Conservation (phyloP, 1,140 invertebrate species). For the Dolichoris vasculosae region DNA sequence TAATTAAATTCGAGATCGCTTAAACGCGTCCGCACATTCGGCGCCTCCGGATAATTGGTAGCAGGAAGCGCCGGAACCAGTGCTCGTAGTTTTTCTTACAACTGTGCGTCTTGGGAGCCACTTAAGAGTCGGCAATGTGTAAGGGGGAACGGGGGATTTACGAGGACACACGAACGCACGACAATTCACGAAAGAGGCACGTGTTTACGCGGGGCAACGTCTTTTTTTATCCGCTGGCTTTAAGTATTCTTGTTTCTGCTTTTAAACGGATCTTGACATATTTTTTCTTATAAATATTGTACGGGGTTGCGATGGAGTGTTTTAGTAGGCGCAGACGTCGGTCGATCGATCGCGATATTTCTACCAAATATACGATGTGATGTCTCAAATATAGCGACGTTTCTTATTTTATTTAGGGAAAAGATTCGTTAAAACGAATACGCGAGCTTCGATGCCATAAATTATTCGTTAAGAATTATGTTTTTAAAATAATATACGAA, state of each 20-base stretch:
- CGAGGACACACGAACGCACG: constrained; percentile 6
- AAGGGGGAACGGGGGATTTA: constrained; percentile 24
- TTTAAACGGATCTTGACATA: background rate
- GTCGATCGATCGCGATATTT: no score
- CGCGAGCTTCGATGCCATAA: background rate
- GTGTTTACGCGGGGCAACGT: constrained; percentile 38
- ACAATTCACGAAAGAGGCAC: background rate
- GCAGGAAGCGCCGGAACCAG: background rate
- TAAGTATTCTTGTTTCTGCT: constrained; percentile 4
- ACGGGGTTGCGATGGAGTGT: background rate
- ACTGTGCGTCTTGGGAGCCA: background rate
- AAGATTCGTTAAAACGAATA: background rate
- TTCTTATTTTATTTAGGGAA: no score
- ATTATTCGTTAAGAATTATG: no score
- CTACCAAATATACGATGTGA: no score
- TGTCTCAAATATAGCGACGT: no score
- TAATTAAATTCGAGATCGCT: background rate
- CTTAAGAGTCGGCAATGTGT: background rate
- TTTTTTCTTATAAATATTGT: constrained; percentile 25
- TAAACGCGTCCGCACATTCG: background rate
- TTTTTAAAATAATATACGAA: no score
- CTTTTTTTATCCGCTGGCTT: constrained; percentile 15
- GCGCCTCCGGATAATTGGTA: background rate
- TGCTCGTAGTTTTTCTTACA: background rate
- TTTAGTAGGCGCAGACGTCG: no score